phyloP scores from a whole-genome alignment of 2,113 vertebrate genomes.

The Chlorodrepanis virens region DNA sequence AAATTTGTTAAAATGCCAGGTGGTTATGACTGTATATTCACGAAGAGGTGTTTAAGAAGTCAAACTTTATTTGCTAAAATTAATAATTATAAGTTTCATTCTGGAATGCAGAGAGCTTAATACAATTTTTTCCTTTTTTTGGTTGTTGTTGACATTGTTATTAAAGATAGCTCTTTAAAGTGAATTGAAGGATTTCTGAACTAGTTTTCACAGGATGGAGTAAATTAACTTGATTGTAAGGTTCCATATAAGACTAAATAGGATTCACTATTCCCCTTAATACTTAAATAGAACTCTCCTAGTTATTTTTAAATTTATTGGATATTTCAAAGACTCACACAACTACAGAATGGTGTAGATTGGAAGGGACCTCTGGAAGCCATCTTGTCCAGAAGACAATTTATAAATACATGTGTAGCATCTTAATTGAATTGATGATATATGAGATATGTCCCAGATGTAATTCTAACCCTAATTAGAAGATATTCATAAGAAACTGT shows the following conservation, averaged over 20 bases:
- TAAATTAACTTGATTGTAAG: background rate
- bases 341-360: background rate
- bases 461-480: background rate
- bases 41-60: background rate
- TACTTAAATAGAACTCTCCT: background rate
- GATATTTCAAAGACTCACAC: background rate
- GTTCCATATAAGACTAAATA: background rate
- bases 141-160: background rate
- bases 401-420: background rate
- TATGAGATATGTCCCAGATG: background rate
- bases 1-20: background rate
- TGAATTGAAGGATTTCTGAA: background rate
- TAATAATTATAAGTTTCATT: background rate
- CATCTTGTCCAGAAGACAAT: background rate
- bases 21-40: background rate
- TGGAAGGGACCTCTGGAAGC: background rate
- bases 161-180: background rate
- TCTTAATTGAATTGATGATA: background rate
- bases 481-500: background rate
- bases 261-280: background rate
- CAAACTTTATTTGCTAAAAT: background rate
- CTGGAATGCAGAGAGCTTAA: background rate
- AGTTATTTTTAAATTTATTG: background rate
- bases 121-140: accelerated
- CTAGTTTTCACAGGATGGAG: background rate